These are phyloP conservation scores for Batillaria attramentaria DNA, from an alignment of 1,140 invertebrate genomes.

Conservation along the genomic window DNA sequence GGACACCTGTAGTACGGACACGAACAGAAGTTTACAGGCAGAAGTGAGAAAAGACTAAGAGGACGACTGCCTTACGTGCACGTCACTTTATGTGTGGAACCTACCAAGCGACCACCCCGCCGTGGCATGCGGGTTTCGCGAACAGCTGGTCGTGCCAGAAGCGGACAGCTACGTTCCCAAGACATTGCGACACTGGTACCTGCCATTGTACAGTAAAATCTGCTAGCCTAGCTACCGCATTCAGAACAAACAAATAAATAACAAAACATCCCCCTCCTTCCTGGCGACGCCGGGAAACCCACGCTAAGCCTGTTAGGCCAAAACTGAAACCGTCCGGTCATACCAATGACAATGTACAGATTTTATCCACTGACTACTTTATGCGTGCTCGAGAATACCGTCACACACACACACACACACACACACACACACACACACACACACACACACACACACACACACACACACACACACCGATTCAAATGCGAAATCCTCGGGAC, in stretches of 20 bases:
- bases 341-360: too few species aligned
- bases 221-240: too few species aligned
- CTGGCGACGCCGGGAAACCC: background rate
- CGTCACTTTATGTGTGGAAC: too few species aligned
- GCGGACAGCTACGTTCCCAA: conserved; percentile 50
- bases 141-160: conserved; percentile 70
- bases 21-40: too few species aligned
- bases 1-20: too few species aligned
- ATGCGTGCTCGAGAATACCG: background rate
- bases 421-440: conserved; percentile 2
- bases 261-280: too few species aligned
- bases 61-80: too few species aligned
- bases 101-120: conserved; percentile 66
- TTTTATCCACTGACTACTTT: background rate
- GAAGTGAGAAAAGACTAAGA: too few species aligned
- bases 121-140: conserved; percentile 65
- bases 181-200: conserved; percentile 60
- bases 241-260: too few species aligned
- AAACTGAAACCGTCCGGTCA: background rate
- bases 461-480: conserved; percentile 6
- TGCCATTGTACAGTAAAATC: too few species aligned
- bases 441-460: conserved; percentile 10
- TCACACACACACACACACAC: background rate
- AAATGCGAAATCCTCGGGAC: background rate
- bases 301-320: background rate